Evolutionary conservation across 2,113 vertebrate genomes (phyloP).

Genomic region (Chloroceryle aenea): DNA sequence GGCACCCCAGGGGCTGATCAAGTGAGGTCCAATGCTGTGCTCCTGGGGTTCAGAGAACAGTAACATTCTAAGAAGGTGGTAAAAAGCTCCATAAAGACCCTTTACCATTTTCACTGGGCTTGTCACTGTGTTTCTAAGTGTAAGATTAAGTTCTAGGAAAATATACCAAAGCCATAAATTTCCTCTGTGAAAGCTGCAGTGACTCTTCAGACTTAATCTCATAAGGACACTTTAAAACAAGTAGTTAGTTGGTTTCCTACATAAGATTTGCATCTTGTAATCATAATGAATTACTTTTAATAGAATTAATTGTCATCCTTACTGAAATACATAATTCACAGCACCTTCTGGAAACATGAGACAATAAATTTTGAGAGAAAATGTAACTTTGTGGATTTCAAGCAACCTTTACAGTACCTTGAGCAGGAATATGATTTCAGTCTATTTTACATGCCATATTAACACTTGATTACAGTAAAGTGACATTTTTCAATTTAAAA

Average conservation of each 20-base stretch:
- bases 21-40: too few relatives aligned
- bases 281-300: background rate
- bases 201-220: background rate
- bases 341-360: background rate
- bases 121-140: background rate
- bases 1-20: too few relatives aligned
- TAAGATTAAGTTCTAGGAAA: background rate
- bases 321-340: background rate
- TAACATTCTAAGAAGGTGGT: background rate
- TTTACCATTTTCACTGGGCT: background rate
- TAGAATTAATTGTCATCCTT: background rate
- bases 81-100: background rate
- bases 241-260: background rate
- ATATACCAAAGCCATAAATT: background rate
- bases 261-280: background rate
- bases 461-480: background rate
- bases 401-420: background rate
- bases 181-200: too few relatives aligned
- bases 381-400: background rate
- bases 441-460: background rate
- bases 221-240: background rate
- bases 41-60: background rate
- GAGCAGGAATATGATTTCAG: background rate
- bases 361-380: background rate
- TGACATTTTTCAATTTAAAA: background rate